These are phyloP conservation scores for Drosophila koepferae DNA, from an alignment of 2,888 invertebrate genomes.

Conservation along the genomic window DNA sequence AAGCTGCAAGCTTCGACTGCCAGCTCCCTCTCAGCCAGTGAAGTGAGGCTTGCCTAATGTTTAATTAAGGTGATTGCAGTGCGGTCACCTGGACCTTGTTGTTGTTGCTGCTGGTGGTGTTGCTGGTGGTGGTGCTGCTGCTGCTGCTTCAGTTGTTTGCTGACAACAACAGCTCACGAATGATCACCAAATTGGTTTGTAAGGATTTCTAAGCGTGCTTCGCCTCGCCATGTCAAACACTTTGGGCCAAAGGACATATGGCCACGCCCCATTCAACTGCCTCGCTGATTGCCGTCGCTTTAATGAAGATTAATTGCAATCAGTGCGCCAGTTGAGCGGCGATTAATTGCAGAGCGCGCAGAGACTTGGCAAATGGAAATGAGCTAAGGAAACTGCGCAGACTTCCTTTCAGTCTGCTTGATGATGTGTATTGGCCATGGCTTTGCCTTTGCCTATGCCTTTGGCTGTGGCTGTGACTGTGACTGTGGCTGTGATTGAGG, in stretches of 20 bases:
- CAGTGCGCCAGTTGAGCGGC: conserved; percentile 82
- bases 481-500: conserved; percentile 29
- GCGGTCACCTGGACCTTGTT: conserved; percentile 68
- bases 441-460: conserved; percentile 10
- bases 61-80: conserved; percentile 82
- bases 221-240: conserved; percentile 69
- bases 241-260: conserved; percentile 71
- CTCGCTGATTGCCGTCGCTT: conserved; percentile 54
- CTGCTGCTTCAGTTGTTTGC: conserved; percentile 46
- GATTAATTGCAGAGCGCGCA: conserved; percentile 76
- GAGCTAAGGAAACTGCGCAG: conserved; percentile 61
- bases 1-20: conserved; percentile 7
- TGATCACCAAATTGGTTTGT: conserved; percentile 80
- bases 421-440: conserved; percentile 13
- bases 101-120: conserved; percentile 40
- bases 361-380: conserved; percentile 55
- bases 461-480: conserved; percentile 21
- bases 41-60: conserved; percentile 80
- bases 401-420: conserved; percentile 56
- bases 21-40: conserved; percentile 49
- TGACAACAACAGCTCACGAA: conserved; percentile 72
- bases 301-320: conserved; percentile 85
- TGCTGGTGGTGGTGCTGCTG: conserved; percentile 31
- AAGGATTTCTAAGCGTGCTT: conserved; percentile 73
- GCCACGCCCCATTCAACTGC: neutral